A percentile compares a stretch with the other conserved stretches of the same genome.
These are phyloP conservation scores for Clytia hemisphaerica DNA, from an alignment of 30 jellyfish, hydroid and myxozoan genomes.

Conservation along the genomic window DNA sequence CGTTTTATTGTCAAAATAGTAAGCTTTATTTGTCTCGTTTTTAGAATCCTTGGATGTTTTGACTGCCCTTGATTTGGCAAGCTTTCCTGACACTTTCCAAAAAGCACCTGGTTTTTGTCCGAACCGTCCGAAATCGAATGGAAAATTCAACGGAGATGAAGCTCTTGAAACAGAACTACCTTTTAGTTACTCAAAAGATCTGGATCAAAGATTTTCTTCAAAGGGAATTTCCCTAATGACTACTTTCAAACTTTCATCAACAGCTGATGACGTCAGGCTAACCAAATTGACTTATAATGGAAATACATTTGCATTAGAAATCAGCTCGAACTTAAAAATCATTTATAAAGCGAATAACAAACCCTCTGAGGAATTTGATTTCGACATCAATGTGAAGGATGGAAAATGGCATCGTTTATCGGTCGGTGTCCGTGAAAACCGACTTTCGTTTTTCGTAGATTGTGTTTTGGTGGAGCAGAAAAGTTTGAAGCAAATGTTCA, in stretches of 20 bases:
- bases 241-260: constrained; percentile 25
- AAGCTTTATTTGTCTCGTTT: neutral
- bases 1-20: too few species aligned
- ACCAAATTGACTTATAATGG: too few species aligned
- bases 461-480: constrained; percentile 1
- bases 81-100: neutral
- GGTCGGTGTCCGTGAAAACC: neutral
- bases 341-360: too few species aligned
- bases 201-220: neutral
- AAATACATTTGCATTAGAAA: too few species aligned
- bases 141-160: constrained; percentile 7
- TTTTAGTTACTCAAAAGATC: constrained; percentile 14
- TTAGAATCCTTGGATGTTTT: constrained; percentile 30
- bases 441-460: constrained; percentile 11
- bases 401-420: constrained; percentile 28
- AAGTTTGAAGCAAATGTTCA: neutral
- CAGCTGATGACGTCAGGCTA: too few species aligned
- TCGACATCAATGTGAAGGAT: constrained; percentile 9
- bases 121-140: constrained; percentile 23
- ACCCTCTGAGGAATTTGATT: too few species aligned
- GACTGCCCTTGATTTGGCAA: neutral
- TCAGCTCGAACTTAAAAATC: too few species aligned
- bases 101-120: constrained; percentile 30
- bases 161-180: neutral
- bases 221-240: constrained; percentile 23